Base-by-base conservation (phyloP, 2,113 vertebrate species). In the Athene noctua region DNA sequence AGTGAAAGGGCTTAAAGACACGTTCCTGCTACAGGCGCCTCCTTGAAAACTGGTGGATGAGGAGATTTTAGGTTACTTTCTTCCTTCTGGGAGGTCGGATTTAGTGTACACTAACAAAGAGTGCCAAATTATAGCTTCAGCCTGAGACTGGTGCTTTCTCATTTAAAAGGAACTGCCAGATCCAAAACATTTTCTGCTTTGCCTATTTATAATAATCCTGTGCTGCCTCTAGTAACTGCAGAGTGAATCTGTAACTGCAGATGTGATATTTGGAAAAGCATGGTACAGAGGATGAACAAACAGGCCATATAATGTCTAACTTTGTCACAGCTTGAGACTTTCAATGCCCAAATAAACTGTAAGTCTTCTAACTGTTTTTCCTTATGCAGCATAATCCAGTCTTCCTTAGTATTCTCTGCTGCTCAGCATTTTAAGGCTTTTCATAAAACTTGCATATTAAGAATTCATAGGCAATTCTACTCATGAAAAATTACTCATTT, bases 391-490 rank as follows among this genome's bases (percentile, higher is more conserved):
- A 90, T 58, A 92, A 92, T 82, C 40, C 72, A 55, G 25, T 23
- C 36, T 47, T 36, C 70, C 65, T 81, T 40, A 55, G 13, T 63
- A 81, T 80, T 87, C 46, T 87, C 55, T 74, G 71, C 72, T 77
- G 67, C 55, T 86, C 74, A 84, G 81, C 81, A 62, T 88, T 96
- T 95, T 92, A 66, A 79, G 15, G 36, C 36, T 84, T 95, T 93
- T 92, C 15, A 72, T 58, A 86, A 92, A 86, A 30, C 32, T 52
- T 61, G 49, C 38, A 66, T 67, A 80, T 79, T 90, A 92, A 92
- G 89, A 65, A 90, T 90, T 93, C 80, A 62, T 32, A 74, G 65
- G 80, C 38, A 90, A 78, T 80, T 85, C 49, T 57, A 38, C 62
- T 67, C 5, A 70, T 47, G 63, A 75, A 82, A 86, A 90, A 66